Percentiles rank a stretch among this genome's conserved stretches.
Conservation (phyloP, 2,888 invertebrate species). For the Heliconius ismenius region DNA sequence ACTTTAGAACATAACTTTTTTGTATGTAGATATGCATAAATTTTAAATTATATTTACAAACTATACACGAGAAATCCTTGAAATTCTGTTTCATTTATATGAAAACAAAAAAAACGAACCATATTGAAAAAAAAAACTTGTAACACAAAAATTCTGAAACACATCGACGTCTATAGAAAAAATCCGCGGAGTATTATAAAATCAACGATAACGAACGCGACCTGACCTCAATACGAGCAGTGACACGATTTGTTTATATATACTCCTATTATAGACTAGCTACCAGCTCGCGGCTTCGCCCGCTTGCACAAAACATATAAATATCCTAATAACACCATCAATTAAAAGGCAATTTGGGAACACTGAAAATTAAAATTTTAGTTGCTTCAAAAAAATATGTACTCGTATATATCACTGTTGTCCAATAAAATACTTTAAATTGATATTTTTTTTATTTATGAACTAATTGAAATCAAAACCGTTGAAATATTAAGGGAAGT, state of each 20-base stretch:
- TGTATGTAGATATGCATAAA: too few species aligned
- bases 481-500: background rate
- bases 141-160: background rate
- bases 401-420: too few species aligned
- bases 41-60: too few species aligned
- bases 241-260: slow-evolving; percentile 16
- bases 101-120: background rate
- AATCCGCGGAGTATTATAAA: background rate
- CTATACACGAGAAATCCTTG: too few species aligned
- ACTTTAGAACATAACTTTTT: too few species aligned
- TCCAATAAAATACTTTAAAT: background rate
- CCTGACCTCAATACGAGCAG: slow-evolving; percentile 22
- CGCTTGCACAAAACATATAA: background rate
- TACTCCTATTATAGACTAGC: background rate
- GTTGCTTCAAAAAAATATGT: too few species aligned
- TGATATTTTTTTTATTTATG: background rate
- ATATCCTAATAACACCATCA: background rate
- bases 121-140: background rate
- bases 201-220: slow-evolving; percentile 18
- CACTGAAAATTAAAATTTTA: background rate
- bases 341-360: background rate
- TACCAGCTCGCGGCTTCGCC: background rate
- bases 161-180: background rate
- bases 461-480: background rate
- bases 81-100: too few species aligned